Conservation (phyloP, 2,888 invertebrate species). For the Drosophila prostipennis region DNA sequence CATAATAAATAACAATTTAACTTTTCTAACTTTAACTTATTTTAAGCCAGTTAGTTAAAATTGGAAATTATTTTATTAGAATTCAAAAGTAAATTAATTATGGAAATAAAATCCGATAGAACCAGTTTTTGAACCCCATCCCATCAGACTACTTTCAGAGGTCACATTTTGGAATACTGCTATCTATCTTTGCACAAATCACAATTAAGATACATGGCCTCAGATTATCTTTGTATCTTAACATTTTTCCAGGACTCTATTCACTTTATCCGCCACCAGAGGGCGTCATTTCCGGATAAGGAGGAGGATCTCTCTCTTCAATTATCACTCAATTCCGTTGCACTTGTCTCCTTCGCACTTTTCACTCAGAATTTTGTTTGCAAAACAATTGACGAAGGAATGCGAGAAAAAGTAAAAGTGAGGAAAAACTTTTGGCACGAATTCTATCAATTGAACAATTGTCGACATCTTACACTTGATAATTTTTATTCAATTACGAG, state of each 20-base stretch:
- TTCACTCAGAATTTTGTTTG: slow-evolving; percentile 15
- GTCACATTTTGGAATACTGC: neutral
- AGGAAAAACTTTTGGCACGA: slow-evolving; percentile 9
- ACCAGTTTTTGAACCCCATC: neutral
- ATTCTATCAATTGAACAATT: slow-evolving; percentile 37
- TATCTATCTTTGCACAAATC: neutral
- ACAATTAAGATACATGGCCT: neutral
- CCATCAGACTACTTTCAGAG: neutral
- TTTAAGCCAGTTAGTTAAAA: neutral
- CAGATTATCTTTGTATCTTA: slow-evolving; percentile 3
- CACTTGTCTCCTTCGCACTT: slow-evolving; percentile 15
- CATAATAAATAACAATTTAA: neutral
- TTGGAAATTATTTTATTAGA: neutral
- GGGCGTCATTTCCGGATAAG: slow-evolving; percentile 4
- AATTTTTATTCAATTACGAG: slow-evolving; percentile 54
- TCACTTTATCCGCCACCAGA: slow-evolving; percentile 8
- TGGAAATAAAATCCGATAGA: neutral
- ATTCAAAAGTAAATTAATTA: neutral
- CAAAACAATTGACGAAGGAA: slow-evolving; percentile 21
- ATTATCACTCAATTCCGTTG: slow-evolving; percentile 7
- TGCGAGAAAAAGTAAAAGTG: slow-evolving; percentile 31
- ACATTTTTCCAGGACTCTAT: slow-evolving; percentile 1
- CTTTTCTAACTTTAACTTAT: neutral
- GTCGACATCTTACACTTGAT: slow-evolving; percentile 54
- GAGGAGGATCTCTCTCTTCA: slow-evolving; percentile 8